Evolutionary conservation across 2,113 vertebrate genomes (phyloP).

Genomic region (Dasyornis broadbenti): DNA sequence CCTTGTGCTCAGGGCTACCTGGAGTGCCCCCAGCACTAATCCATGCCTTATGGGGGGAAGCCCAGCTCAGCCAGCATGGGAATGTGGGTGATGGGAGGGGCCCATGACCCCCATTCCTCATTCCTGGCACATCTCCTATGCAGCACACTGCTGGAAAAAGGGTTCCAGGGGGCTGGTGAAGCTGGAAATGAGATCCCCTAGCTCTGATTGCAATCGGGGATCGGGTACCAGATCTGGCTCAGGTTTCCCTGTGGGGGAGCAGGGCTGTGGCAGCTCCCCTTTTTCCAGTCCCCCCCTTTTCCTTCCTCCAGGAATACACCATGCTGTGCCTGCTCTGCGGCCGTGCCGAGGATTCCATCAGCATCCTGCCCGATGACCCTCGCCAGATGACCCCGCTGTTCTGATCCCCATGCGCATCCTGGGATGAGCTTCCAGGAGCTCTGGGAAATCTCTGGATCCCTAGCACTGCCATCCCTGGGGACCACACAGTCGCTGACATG

Average conservation of each 20-base stretch:
- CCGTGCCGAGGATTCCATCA: constrained; percentile 92
- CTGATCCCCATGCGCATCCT: constrained; percentile 33
- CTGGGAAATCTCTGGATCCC: neutral
- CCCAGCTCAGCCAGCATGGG: neutral
- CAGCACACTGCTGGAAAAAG: neutral
- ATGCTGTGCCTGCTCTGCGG: constrained; percentile 97
- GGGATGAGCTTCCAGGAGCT: neutral
- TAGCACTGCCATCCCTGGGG: neutral
- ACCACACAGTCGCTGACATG: accelerated
- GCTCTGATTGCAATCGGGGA: neutral
- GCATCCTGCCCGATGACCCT: constrained; percentile 91
- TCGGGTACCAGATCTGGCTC: neutral
- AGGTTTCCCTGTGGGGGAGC: neutral
- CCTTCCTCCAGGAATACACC: constrained; percentile 85
- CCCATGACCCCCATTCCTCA: neutral
- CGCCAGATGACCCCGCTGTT: constrained; percentile 89
- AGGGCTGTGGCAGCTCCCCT: neutral
- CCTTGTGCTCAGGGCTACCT: neutral
- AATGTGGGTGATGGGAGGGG: neutral
- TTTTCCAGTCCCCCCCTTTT: neutral
- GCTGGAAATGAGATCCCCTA: neutral
- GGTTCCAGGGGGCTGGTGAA: neutral
- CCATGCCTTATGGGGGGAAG: accelerated
- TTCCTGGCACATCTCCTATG: neutral
- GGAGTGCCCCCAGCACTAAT: neutral